These are phyloP conservation scores for Calvadosia cruxmelitensis DNA, from an alignment of 30 jellyfish, hydroid and myxozoan genomes.

Conservation along the genomic window DNA sequence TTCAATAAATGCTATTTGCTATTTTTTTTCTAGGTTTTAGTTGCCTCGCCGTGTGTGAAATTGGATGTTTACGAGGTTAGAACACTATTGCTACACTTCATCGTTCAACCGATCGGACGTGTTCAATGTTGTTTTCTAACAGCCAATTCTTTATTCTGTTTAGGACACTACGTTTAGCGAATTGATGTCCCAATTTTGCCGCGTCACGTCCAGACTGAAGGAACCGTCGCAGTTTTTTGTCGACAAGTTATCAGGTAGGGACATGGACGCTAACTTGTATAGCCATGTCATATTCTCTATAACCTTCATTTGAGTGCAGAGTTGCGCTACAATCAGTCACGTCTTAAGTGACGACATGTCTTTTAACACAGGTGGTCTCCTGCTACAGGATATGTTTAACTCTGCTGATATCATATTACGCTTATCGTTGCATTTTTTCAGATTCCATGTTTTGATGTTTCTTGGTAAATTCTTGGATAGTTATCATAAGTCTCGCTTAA, in stretches of 20 bases:
- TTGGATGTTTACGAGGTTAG: slow-evolving; percentile 14
- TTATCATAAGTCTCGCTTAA: no score
- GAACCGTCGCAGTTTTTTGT: slow-evolving; percentile 44
- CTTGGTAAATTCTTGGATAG: not conserved
- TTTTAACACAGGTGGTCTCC: no score
- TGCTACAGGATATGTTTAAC: no score
- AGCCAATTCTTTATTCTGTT: not conserved
- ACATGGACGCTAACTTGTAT: not conserved
- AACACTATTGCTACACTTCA: not conserved
- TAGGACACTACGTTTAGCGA: slow-evolving; percentile 71
- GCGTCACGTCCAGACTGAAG: not conserved
- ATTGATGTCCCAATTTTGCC: slow-evolving; percentile 18
- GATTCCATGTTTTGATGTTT: no score
- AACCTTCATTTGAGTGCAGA: no score
- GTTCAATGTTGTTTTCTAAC: not conserved
- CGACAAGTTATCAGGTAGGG: slow-evolving; percentile 75
- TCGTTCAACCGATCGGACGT: not conserved
- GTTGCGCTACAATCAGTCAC: no score
- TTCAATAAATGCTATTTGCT: no score
- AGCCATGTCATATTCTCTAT: no score
- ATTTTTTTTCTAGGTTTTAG: not conserved
- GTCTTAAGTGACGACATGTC: no score
- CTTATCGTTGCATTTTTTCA: no score
- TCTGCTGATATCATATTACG: no score
- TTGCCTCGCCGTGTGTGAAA: not conserved